phyloP scores from a whole-genome alignment of 2,888 invertebrate genomes.

The Bugulina stolonifera region DNA sequence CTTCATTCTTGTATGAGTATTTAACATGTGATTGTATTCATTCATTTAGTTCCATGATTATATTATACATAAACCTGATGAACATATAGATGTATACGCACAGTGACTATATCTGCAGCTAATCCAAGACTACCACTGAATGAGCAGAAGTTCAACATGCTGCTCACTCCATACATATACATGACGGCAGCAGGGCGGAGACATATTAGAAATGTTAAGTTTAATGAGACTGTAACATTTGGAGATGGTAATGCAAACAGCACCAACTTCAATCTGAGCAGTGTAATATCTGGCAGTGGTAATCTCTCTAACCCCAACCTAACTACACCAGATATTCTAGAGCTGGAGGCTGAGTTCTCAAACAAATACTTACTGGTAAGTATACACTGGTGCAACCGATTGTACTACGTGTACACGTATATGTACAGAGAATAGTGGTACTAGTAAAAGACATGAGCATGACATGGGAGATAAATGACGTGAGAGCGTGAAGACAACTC shows the following conservation, averaged over 20 bases:
- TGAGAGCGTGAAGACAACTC: too few species aligned
- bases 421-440: too few species aligned
- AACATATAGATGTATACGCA: too few species aligned
- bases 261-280: neutral
- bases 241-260: neutral
- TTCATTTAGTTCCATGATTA: too few species aligned
- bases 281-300: neutral
- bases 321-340: constrained; percentile 11
- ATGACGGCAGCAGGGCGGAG: constrained; percentile 15
- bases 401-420: too few species aligned
- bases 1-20: too few species aligned
- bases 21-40: too few species aligned
- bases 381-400: too few species aligned
- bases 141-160: constrained; percentile 30
- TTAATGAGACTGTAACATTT: constrained; percentile 24
- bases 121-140: constrained; percentile 24
- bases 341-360: neutral
- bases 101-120: too few species aligned
- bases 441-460: too few species aligned
- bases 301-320: constrained; percentile 10
- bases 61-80: too few species aligned
- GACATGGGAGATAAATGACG: too few species aligned
- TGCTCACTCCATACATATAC: constrained; percentile 32
- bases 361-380: neutral
- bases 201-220: constrained; percentile 18